A percentile compares a stretch with the other conserved stretches of the same genome.
These are phyloP conservation scores for Oreohelix idahoensis DNA, from an alignment of 1,140 invertebrate species.

Conservation along the genomic window DNA sequence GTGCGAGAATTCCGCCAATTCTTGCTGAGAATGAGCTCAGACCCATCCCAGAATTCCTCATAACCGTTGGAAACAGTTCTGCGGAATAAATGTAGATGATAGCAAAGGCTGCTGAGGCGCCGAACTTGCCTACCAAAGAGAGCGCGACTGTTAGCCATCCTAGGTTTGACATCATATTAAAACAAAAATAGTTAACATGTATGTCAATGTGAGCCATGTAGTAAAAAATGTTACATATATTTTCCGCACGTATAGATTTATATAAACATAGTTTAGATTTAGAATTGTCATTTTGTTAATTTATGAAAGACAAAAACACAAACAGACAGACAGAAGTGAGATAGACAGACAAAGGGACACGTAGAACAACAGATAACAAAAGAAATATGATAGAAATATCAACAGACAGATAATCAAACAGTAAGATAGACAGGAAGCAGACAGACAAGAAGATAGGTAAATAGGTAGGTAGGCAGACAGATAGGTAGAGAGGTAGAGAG, in stretches of 20 bases:
- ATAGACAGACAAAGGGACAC: background rate
- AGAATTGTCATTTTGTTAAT: no score
- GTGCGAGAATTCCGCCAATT: constrained; percentile 84
- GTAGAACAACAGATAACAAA: background rate
- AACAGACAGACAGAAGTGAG: no score
- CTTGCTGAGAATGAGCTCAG: constrained; percentile 84
- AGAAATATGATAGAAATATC: background rate
- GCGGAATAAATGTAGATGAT: constrained; percentile 86
- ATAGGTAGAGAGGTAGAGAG: no score
- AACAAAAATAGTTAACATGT: background rate
- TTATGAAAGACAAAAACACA: background rate
- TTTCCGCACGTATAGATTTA: background rate
- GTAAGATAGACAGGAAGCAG: no score
- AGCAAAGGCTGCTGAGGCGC: constrained; percentile 71
- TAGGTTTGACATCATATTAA: constrained; percentile 39
- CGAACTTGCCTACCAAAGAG: constrained; percentile 60
- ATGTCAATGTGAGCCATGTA: background rate
- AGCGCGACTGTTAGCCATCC: constrained; percentile 51
- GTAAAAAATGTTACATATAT: no score
- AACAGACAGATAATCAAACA: background rate
- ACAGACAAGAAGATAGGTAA: no score
- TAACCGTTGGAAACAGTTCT: constrained; percentile 89
- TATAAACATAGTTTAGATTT: no score
- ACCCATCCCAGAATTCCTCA: constrained; percentile 87
- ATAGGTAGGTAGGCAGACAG: no score